Evolutionary conservation across 2,888 invertebrate species (phyloP).

Genomic region (Theretra japonica): DNA sequence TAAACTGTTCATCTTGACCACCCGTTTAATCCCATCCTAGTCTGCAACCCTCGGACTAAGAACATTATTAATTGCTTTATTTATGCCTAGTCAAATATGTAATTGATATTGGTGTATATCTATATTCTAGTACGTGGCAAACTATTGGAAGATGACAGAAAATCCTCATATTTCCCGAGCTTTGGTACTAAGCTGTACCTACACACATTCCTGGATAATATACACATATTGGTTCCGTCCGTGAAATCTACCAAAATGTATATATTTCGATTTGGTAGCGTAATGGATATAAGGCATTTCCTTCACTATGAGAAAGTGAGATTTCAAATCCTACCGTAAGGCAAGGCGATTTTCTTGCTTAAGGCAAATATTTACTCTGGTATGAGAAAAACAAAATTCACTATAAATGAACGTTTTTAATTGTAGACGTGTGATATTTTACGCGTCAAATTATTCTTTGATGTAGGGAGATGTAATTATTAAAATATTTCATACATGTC

Average conservation of each 20-base stretch:
- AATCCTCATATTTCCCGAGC: slow-evolving; percentile 9
- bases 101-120: too few relatives aligned
- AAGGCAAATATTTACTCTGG: slow-evolving; percentile 3
- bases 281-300: slow-evolving; percentile 26
- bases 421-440: not conserved
- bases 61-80: too few relatives aligned
- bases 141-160: not conserved
- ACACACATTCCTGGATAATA: not conserved
- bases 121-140: too few relatives aligned
- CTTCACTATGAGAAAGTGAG: slow-evolving; percentile 21
- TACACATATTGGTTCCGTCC: slow-evolving; percentile 20
- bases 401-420: not conserved
- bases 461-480: too few relatives aligned
- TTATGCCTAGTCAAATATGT: too few relatives aligned
- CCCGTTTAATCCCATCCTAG: too few relatives aligned
- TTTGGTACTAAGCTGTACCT: slow-evolving; percentile 11
- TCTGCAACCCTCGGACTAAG: too few relatives aligned
- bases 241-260: slow-evolving; percentile 22
- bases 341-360: slow-evolving; percentile 12
- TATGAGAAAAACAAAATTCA: not conserved
- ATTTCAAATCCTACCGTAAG: slow-evolving; percentile 7
- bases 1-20: too few relatives aligned
- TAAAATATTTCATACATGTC: too few relatives aligned
- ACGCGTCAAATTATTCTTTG: not conserved
- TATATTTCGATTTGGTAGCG: slow-evolving; percentile 18